Percentiles rank a stretch among this genome's conserved stretches.
phyloP scores from a whole-genome alignment of 1,140 invertebrate genomes.

The Ctenoplectra terminalis region DNA sequence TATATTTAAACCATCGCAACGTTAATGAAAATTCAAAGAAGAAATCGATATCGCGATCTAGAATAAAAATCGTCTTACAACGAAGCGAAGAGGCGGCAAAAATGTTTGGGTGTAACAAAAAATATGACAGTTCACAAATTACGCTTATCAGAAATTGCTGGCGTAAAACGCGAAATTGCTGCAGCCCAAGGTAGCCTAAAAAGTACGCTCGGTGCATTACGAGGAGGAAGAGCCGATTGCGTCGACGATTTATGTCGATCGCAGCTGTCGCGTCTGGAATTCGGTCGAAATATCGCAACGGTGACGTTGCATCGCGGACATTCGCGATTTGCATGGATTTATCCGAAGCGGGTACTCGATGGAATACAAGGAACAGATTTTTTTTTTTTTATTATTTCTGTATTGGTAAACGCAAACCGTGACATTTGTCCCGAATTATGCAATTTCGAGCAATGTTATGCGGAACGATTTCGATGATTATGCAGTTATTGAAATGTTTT shows the following conservation, averaged over 20 bases:
- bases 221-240: background rate
- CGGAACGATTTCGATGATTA: background rate
- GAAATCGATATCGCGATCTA: background rate
- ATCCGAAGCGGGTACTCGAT: constrained; percentile 16
- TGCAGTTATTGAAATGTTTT: background rate
- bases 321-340: constrained; percentile 52
- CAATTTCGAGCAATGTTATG: background rate
- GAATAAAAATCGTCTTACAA: background rate
- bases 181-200: background rate
- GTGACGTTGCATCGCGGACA: constrained; percentile 52
- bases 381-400: too few species aligned
- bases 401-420: background rate
- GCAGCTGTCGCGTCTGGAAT: constrained; percentile 25
- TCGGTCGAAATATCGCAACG: constrained; percentile 37
- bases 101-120: background rate
- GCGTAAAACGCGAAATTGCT: too few species aligned
- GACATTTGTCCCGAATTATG: background rate
- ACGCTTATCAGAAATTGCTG: background rate
- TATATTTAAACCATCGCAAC: too few species aligned
- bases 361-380: background rate
- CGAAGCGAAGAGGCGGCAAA: background rate
- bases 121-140: background rate
- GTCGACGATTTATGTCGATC: constrained; percentile 2
- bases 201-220: background rate
- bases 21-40: too few species aligned